A percentile compares a stretch with the other conserved stretches of the same genome.
phyloP scores from a whole-genome alignment of 2,888 invertebrate genomes.

The Drosophila anomalata region DNA sequence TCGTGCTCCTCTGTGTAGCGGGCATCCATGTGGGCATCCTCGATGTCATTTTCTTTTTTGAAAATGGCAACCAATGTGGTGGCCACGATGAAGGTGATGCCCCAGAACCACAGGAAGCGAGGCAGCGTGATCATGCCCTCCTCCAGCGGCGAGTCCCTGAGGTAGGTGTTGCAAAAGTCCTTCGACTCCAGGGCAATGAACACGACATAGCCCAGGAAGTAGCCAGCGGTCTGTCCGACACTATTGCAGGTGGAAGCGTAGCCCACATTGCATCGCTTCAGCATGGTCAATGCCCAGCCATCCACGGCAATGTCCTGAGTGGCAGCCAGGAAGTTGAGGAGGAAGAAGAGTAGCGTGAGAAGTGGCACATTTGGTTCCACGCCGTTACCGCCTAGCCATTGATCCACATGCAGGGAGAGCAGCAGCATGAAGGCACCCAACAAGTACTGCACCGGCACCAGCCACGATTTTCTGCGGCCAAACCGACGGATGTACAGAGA shows the following conservation, averaged over 20 bases:
- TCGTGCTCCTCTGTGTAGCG: slow-evolving; percentile 82
- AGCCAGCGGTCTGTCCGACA: slow-evolving; percentile 99
- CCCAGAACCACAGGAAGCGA: slow-evolving; percentile 98
- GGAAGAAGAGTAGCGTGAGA: slow-evolving; percentile 94
- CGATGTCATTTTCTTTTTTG: slow-evolving; percentile 90
- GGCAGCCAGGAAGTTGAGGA: slow-evolving; percentile 97
- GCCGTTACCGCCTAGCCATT: slow-evolving; percentile 89
- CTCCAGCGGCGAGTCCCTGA: slow-evolving; percentile 89
- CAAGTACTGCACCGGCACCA: slow-evolving; percentile 96
- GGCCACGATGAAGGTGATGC: slow-evolving; percentile 93
- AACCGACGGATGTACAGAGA: slow-evolving; percentile 92
- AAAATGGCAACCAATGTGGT: slow-evolving; percentile 95
- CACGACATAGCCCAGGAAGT: slow-evolving; percentile 97
- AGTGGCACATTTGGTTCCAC: slow-evolving; percentile 88
- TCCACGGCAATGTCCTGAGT: slow-evolving; percentile 99
- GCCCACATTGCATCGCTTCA: slow-evolving; percentile 98
- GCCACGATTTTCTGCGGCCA: slow-evolving; percentile 97
- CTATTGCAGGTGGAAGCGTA: slow-evolving; percentile 99
- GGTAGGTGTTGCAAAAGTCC: slow-evolving; percentile 97
- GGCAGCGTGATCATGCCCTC: slow-evolving; percentile 90
- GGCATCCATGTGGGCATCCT: slow-evolving; percentile 79
- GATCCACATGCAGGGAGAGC: slow-evolving; percentile 90
- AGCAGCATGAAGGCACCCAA: slow-evolving; percentile 95
- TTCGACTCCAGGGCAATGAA: slow-evolving; percentile 98
- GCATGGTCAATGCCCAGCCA: slow-evolving; percentile 99